Base-by-base conservation (phyloP, 2,113 vertebrate species). In the Rhinoptilus africanus region DNA sequence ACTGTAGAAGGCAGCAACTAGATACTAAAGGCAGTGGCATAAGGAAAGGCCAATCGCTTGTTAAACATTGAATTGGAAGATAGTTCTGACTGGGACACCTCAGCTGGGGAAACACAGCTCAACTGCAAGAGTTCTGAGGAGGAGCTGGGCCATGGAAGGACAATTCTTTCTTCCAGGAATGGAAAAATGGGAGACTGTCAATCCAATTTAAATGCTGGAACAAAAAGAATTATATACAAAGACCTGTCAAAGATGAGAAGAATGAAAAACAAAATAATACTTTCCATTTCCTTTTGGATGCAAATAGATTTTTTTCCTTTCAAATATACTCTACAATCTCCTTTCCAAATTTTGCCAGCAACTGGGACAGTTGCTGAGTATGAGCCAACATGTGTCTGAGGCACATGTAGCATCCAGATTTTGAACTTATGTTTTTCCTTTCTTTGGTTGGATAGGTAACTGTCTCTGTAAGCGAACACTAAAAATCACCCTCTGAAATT, bases 301-400 rank as follows among this genome's bases (percentile, higher is more conserved):
- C 41, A 85, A 93, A 76, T 8, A 76, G 30, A 88, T 89, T 87
- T 79, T 92, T 12, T 75, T 91, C 32, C 43, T 88, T 93, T 62
- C 69, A 88, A 85, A 79, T 56, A 85, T 23, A 66, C 8, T 88
- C 74, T 39, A 72, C 26, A 79, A 57, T 56, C 48, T 79, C 30
- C 60, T 85, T 89, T 78, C 39, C 66, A 94, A 91, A 96, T 88
- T 89, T 91, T 88, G 43, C 24, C 67, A 79, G 48, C 62, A 92
- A 82, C 39, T 30, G n/a, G 56, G 48, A 73, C 83, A 91, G 56
- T 35, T 89, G 84, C 47, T 87, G 53, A 78, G 5, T n/a, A 76
- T 56, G 13, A 89, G 81, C 67, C 81, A 93, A 80, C 37, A 66
- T 34, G 26, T 41, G 47, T 60, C 60, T 45, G 32, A 85, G 62